These are phyloP conservation scores for Dermatemys mawii DNA, from an alignment of 2,113 vertebrate genomes.

Conservation along the genomic window DNA sequence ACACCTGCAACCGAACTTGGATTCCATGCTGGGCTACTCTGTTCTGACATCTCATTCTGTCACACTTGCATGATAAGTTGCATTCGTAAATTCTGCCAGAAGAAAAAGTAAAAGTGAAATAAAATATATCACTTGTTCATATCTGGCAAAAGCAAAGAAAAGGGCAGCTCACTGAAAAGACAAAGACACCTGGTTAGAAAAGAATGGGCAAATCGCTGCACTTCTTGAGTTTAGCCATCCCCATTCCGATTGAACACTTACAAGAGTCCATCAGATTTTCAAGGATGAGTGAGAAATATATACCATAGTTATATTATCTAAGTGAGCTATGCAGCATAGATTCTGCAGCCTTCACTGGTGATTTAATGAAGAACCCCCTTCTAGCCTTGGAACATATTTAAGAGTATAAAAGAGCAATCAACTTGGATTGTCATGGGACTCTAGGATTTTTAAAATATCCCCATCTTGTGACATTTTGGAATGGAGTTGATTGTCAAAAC, in stretches of 20 bases:
- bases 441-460: background rate
- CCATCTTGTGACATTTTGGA: background rate
- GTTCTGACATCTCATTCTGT: constrained; percentile 88
- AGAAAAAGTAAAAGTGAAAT: constrained; percentile 44
- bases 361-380: background rate
- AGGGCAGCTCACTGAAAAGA: background rate
- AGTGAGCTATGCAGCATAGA: background rate
- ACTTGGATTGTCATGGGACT: background rate
- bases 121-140: background rate
- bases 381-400: background rate
- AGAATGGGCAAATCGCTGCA: background rate
- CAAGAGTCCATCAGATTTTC: background rate
- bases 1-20: constrained; percentile 91
- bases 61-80: constrained; percentile 89
- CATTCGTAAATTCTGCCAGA: constrained; percentile 90
- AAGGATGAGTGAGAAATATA: background rate
- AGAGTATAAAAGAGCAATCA: background rate
- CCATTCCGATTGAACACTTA: background rate
- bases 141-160: background rate
- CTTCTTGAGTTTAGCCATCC: background rate
- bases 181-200: background rate
- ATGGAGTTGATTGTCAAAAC: background rate
- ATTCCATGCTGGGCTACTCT: constrained; percentile 92
- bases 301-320: background rate
- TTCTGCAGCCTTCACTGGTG: background rate